Evolutionary conservation across 2,797 vertebrate species (phyloP), one percentile per base, ranked within the genome.

Genomic region (Eptatretus atami): DNA sequence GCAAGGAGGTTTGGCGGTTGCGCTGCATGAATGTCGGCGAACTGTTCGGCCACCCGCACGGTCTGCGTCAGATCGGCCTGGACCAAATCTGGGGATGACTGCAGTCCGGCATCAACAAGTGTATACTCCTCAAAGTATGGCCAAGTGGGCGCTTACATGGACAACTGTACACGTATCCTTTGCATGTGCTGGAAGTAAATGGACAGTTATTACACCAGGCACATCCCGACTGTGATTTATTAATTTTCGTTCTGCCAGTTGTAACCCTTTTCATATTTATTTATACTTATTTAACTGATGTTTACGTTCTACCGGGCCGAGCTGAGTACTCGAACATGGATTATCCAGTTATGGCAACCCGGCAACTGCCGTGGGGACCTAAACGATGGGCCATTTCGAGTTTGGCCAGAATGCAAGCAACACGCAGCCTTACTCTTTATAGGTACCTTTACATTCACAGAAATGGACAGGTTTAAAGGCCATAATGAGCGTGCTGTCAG

Each of bases 51-150:
- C 75, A 93, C 73, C 84, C 86, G 0, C 88, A 96, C 31, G 88
- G 86, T 76, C 83, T 96, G 74, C 92, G 86, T 76, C 88, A 93
- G 74, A 96, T 96, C 24, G 88, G 87, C 72, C 82, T 96, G 68
- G 88, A 96, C 76, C 88, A 96, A 78, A 96, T 96, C 75, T 96
- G n/a, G 88, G 88, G 88, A 96, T 67, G 88, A 96, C 76, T 96
- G 72, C 77, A 86, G 75, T 81, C 88, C 63, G 88, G 88, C 64
- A 92, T 77, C 88, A 96, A 75, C 87, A 96, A 75, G 88, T 96
- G 68, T 96, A 96, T 73, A 93, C 86, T 55, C 77, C 87, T 70
- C 88, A 96, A 72, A 96, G 88, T 74, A 96, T 96, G 88, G 87
- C 88, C 13, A 96, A 90, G 72, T 85, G n/a, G 86, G 60, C 82